A percentile compares a stretch with the other conserved stretches of the same genome.
phyloP scores from a whole-genome alignment of 2,113 vertebrate genomes.

The Maylandia zebra region DNA sequence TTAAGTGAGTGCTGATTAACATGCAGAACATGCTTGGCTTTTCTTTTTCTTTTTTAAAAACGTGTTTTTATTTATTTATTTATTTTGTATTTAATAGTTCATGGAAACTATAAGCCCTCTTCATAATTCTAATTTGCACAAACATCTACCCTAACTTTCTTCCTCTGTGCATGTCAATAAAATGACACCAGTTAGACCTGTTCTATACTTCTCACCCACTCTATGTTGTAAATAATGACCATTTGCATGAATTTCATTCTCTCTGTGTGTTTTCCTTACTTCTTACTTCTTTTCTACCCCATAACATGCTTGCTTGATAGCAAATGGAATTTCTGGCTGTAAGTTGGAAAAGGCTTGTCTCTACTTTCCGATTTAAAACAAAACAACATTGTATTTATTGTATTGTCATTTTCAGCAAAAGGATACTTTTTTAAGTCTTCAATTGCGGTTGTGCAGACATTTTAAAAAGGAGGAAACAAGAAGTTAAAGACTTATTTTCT shows the following conservation, averaged over 20 bases:
- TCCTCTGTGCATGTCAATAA: slow-evolving; percentile 44
- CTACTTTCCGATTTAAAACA: background rate
- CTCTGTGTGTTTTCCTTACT: slow-evolving; percentile 79
- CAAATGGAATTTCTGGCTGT: slow-evolving; percentile 98
- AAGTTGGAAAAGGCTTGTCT: slow-evolving; percentile 80
- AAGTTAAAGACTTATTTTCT: background rate
- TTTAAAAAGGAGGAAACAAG: background rate
- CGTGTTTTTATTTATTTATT: background rate
- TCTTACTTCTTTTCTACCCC: slow-evolving; percentile 81
- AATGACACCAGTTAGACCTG: background rate
- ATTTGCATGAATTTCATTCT: slow-evolving; percentile 75
- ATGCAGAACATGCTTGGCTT: slow-evolving; percentile 19
- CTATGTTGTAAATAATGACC: slow-evolving; percentile 59
- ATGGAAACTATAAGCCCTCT: background rate
- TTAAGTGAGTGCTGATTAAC: slow-evolving; percentile 22
- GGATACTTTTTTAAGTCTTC: background rate
- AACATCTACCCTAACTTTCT: background rate
- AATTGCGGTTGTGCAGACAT: background rate
- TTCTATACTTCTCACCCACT: slow-evolving; percentile 34
- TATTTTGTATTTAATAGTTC: slow-evolving; percentile 8
- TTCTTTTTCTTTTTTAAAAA: background rate
- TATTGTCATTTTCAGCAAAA: background rate
- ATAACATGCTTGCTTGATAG: slow-evolving; percentile 90
- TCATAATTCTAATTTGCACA: slow-evolving; percentile 2
- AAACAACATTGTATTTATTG: background rate